phyloP scores from a whole-genome alignment of 2,113 vertebrate species.

The Phrynocephalus versicolor region DNA sequence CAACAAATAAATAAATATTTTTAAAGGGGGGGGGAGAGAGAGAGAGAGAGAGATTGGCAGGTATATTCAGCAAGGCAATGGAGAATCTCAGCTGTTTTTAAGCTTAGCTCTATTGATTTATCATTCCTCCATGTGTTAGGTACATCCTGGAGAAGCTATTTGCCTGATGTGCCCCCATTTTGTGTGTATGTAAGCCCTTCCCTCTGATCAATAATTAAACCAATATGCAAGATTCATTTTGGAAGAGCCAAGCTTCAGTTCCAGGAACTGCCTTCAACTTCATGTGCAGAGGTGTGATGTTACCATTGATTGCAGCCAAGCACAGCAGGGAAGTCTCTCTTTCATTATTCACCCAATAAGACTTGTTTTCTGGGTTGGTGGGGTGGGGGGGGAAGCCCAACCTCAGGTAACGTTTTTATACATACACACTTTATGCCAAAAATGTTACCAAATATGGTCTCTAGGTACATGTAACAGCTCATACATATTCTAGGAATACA shows the following conservation, averaged over 20 bases:
- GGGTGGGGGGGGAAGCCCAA: not conserved
- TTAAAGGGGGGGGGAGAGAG: too few species aligned
- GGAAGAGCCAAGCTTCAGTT: slow-evolving; percentile 22
- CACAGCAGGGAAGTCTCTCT: slow-evolving; percentile 15
- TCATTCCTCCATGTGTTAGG: not conserved
- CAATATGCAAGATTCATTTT: slow-evolving; percentile 38
- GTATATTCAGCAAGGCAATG: not conserved
- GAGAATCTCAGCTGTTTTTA: not conserved
- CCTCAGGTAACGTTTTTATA: slow-evolving; percentile 1
- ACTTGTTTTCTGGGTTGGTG: not conserved
- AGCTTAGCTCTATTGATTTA: not conserved
- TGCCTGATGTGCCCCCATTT: not conserved
- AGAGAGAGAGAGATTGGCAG: too few species aligned
- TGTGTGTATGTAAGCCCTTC: slow-evolving; percentile 51
- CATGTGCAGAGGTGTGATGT: not conserved
- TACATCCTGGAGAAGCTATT: not conserved
- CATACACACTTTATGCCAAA: not conserved
- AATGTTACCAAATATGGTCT: slow-evolving; percentile 31
- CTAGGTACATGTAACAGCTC: not conserved
- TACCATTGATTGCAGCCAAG: not conserved
- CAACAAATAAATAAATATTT: too few species aligned
- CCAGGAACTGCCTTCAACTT: slow-evolving; percentile 20
- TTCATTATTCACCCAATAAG: not conserved
- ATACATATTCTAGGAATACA: not conserved
- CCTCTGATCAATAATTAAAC: slow-evolving; percentile 65